Percentiles rank a stretch among this genome's conserved stretches.
Conservation (phyloP, 2,797 vertebrate species). For the Erpetoichthys calabaricus region DNA sequence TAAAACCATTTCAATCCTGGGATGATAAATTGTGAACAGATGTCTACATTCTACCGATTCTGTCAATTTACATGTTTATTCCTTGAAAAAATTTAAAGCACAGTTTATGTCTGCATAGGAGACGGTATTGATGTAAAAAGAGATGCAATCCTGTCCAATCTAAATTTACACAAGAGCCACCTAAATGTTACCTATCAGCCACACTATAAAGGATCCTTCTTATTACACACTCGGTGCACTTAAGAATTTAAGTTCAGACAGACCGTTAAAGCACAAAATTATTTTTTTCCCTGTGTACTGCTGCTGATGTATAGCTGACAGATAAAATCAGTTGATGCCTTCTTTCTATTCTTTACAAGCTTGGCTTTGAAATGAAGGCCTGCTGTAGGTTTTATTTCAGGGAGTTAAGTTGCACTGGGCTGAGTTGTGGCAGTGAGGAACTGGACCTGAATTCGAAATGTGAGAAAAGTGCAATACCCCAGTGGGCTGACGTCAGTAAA, state of each 20-base stretch:
- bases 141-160: not conserved
- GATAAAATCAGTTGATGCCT: constrained; percentile 2
- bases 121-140: too few species aligned
- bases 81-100: too few species aligned
- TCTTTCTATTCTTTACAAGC: constrained; percentile 2
- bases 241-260: constrained; percentile 4
- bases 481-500: not conserved
- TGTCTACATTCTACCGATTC: too few species aligned
- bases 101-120: too few species aligned
- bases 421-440: not conserved
- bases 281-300: not conserved
- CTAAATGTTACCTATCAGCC: not conserved
- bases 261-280: constrained; percentile 1
- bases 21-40: too few species aligned
- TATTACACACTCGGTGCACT: not conserved
- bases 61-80: too few species aligned
- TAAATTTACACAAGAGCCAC: not conserved
- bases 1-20: too few species aligned
- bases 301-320: constrained; percentile 1
- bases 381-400: constrained; percentile 2
- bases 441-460: not conserved
- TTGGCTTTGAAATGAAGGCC: not conserved
- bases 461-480: not conserved
- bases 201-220: not conserved
- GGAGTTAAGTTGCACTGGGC: not conserved